Percentiles rank a stretch among this genome's conserved stretches.
Conservation (phyloP, 2,797 vertebrate species). For the Buphagus erythrorhynchus region DNA sequence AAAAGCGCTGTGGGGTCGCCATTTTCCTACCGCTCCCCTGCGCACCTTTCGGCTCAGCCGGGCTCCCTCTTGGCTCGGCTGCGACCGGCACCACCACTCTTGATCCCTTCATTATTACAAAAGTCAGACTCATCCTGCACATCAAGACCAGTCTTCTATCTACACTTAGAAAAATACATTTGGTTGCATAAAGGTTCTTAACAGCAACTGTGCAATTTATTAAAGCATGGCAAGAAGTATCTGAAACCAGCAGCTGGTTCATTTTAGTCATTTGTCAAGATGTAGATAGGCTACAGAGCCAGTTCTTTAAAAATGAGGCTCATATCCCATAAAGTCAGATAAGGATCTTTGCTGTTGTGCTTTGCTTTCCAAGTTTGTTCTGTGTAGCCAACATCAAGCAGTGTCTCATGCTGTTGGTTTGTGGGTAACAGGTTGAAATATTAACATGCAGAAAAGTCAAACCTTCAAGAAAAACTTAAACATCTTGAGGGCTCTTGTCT, state of each 20-base stretch:
- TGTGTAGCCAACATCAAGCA: not conserved
- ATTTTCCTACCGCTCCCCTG: no score
- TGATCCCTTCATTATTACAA: not conserved
- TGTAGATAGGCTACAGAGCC: not conserved
- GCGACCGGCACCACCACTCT: not conserved
- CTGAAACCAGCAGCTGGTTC: not conserved
- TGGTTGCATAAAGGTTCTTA: not conserved
- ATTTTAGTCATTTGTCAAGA: not conserved
- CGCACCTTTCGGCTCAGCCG: fast-evolving
- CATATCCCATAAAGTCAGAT: fast-evolving
- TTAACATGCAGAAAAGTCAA: not conserved
- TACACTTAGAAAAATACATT: not conserved
- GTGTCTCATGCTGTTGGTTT: not conserved
- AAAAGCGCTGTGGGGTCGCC: fast-evolving
- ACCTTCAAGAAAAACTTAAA: not conserved
- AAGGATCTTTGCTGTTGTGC: not conserved
- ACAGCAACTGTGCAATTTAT: not conserved
- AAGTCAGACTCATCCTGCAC: not conserved
- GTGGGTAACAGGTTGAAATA: not conserved
- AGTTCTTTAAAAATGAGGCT: not conserved
- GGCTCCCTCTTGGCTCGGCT: not conserved
- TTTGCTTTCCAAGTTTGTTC: not conserved
- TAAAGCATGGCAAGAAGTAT: not conserved
- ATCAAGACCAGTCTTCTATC: not conserved
- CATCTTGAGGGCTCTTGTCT: not conserved